Conservation (phyloP, 2,888 invertebrate genomes). For the Volucella zonaria region DNA sequence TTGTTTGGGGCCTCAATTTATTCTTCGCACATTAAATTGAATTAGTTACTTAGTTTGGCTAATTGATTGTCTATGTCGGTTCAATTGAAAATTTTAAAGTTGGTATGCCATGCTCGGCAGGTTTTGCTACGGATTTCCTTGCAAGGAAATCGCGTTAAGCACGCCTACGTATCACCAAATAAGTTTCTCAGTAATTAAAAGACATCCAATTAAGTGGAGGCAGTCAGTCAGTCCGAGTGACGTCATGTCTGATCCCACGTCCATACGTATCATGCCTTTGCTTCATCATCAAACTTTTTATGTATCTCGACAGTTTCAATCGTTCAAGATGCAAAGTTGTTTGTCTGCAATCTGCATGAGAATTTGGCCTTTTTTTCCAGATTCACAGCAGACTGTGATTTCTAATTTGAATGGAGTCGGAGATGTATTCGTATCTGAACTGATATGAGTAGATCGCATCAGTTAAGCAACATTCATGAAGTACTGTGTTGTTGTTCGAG, state of each 20-base stretch:
- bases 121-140: slow-evolving; percentile 33
- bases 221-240: slow-evolving; percentile 45
- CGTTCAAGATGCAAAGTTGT: slow-evolving; percentile 12
- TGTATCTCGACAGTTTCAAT: background rate
- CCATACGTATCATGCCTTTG: slow-evolving; percentile 35
- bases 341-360: slow-evolving; percentile 29
- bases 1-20: slow-evolving; percentile 36
- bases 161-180: slow-evolving; percentile 7
- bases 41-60: slow-evolving; percentile 45
- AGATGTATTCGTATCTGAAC: slow-evolving; percentile 18
- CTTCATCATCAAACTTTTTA: slow-evolving; percentile 29
- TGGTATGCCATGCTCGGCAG: slow-evolving; percentile 28
- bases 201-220: slow-evolving; percentile 19
- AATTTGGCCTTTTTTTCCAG: slow-evolving; percentile 55
- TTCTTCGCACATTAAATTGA: slow-evolving; percentile 46
- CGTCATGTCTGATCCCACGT: slow-evolving; percentile 43
- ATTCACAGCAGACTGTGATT: slow-evolving; percentile 60
- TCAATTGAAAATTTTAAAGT: slow-evolving; percentile 24
- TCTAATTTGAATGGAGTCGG: slow-evolving; percentile 17
- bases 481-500: background rate
- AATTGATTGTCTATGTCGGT: slow-evolving; percentile 51
- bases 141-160: background rate
- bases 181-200: background rate
- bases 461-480: slow-evolving; percentile 49
- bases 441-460: slow-evolving; percentile 43